phyloP scores from a whole-genome alignment of 37 sponge, comb jelly and placozoan genomes.

The Spongia lamella region DNA sequence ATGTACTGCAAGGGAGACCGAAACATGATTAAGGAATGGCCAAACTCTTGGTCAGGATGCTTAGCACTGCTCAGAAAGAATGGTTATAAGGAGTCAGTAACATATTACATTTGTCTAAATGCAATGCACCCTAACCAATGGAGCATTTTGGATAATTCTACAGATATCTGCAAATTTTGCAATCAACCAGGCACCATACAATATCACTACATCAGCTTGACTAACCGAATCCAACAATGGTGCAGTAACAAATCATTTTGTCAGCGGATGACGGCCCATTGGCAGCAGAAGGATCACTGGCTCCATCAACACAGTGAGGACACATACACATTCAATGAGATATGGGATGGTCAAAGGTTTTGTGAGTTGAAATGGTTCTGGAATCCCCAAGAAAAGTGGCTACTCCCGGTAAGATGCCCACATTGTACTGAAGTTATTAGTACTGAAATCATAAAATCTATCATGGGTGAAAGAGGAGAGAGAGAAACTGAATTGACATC shows the following conservation, averaged over 20 bases:
- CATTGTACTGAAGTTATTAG: constrained; percentile 8
- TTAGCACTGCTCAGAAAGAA: background rate
- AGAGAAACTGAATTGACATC: too few species aligned
- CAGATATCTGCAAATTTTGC: background rate
- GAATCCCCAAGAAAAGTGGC: constrained; percentile 14
- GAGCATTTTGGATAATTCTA: background rate
- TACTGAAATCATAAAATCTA: background rate
- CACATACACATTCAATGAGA: background rate
- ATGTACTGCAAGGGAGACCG: constrained; percentile 18
- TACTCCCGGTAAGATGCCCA: constrained; percentile 14
- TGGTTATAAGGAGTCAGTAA: constrained; percentile 2
- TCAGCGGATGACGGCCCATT: constrained; percentile 27
- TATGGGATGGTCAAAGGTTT: constrained; percentile 35
- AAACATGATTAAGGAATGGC: constrained; percentile 1
- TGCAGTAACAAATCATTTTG: background rate
- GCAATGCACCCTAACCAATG: background rate
- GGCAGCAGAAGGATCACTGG: constrained; percentile 25
- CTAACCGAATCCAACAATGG: background rate
- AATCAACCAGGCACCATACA: background rate
- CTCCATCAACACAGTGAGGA: background rate
- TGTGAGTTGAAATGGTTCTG: constrained; percentile 30
- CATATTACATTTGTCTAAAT: constrained; percentile 5
- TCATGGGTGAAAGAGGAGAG: background rate
- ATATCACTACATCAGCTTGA: background rate
- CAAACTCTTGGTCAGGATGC: background rate